Conservation (phyloP, 2,888 invertebrate genomes). For the Blera fallax region DNA sequence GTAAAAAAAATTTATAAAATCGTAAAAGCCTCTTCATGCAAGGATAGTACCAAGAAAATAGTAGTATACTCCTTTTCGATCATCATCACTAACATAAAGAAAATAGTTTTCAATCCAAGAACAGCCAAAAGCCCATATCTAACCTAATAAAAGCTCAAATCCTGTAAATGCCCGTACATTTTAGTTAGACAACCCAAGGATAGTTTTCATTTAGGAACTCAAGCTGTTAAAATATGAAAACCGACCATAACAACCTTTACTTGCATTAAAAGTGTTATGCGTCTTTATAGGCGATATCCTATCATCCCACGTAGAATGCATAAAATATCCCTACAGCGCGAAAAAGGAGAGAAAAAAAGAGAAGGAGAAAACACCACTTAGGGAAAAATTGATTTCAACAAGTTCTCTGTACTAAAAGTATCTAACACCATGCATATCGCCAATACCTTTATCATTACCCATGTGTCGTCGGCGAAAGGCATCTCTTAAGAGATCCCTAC, state of each 20-base stretch:
- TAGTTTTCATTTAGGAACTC: not conserved
- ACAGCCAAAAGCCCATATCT: not conserved
- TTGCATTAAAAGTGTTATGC: not conserved
- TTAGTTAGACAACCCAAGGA: not conserved
- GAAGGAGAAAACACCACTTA: constrained; percentile 33
- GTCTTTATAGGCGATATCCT: not conserved
- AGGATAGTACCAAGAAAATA: no score
- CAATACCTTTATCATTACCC: constrained; percentile 33
- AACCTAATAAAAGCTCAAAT: not conserved
- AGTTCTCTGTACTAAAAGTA: not conserved
- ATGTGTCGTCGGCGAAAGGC: not conserved
- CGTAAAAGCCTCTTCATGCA: no score
- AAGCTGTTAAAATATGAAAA: not conserved
- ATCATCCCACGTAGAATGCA: constrained; percentile 2
- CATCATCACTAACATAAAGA: not conserved
- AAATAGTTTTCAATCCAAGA: not conserved
- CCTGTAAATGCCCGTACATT: not conserved
- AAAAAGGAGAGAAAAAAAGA: not conserved
- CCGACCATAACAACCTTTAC: not conserved
- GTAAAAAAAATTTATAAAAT: no score
- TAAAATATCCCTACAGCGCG: not conserved
- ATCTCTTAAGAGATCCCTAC: constrained; percentile 15
- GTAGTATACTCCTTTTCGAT: no score
- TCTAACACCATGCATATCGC: constrained; percentile 50
- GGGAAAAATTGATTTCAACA: constrained; percentile 44